phyloP scores from a whole-genome alignment of 2,797 vertebrate species.

The Holocentrus rufus region DNA sequence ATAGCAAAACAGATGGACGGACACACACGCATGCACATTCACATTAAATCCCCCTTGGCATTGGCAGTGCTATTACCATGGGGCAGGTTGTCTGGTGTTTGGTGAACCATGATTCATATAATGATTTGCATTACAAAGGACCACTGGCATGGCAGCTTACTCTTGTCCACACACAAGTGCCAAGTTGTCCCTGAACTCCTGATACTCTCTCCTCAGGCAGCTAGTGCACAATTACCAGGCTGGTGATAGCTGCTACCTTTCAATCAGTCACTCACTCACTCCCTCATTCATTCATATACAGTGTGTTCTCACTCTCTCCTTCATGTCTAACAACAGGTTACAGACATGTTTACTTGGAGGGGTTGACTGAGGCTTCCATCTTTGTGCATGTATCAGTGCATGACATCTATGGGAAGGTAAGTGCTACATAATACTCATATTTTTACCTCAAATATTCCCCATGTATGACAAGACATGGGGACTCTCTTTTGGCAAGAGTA shows the following conservation, averaged over 20 bases:
- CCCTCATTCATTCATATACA: not conserved
- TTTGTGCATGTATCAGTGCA: constrained; percentile 97
- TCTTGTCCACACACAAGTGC: constrained; percentile 32
- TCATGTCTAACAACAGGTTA: constrained; percentile 84
- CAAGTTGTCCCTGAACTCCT: constrained; percentile 46
- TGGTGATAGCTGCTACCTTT: constrained; percentile 42
- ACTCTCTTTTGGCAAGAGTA: constrained; percentile 7
- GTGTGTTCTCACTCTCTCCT: not conserved
- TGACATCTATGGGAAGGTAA: constrained; percentile 97
- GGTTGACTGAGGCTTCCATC: constrained; percentile 95
- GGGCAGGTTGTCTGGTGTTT: constrained; percentile 40
- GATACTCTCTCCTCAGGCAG: constrained; percentile 46
- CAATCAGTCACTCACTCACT: not conserved
- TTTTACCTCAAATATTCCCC: not conserved
- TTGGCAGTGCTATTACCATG: constrained; percentile 12
- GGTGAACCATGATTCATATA: constrained; percentile 34
- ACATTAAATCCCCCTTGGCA: constrained; percentile 17
- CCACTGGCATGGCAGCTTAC: constrained; percentile 40
- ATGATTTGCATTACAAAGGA: constrained; percentile 41
- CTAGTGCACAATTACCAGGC: constrained; percentile 23
- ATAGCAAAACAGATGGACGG: constrained; percentile 32
- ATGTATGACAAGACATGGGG: not conserved
- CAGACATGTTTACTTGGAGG: constrained; percentile 96
- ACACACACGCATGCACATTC: constrained; percentile 10
- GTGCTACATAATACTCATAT: constrained; percentile 4